Base-by-base conservation (phyloP, 2,113 vertebrate genomes). In the Serinus canaria region DNA sequence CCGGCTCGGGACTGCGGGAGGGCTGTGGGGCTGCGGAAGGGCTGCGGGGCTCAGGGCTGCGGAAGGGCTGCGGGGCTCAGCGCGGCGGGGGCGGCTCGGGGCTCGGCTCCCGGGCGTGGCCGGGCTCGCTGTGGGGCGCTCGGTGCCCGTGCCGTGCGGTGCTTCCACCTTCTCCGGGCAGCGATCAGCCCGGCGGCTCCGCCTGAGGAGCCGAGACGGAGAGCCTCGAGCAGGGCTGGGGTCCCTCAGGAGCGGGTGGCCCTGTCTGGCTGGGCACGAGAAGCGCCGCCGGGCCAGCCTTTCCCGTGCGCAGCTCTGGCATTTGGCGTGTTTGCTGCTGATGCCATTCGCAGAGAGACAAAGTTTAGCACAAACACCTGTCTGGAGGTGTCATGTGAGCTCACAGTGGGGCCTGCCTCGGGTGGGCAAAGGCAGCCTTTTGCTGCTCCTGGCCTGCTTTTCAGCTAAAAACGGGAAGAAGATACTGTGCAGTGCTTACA, bases 401-500 rank as follows among this genome's bases (percentile, higher is more conserved):
- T 15, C 30, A 43, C 22, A 19, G 28, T 13, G 49, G 21, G 28
- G 35, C 41, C 37, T 31, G 35, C 20, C 37, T 53, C 28, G 28
- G 21, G 22, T 25, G 50, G 50, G 8, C 37, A 43, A 43, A 41
- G 30, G 9, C 50, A 33, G 30, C 37, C 37, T 72, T 31, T 18
- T 53, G 37, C 15, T 24, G 50, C 28, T 43, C 37, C 69, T 43
- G 37, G 69, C 13, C 50, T 7, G 2, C 22, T 27, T 55, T 43
- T n/a, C 23, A 73, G 23, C 37, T 30, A 25, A 20, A 55, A 43
- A 8, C 7, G 11, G 30, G 22, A 73, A 33, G 20, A 30, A 27
- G 30, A 22, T 13, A 19, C 25, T 8, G 11, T 18, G 16, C 39
- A 1, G 37, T 11, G 27, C 7, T 53, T 39, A 13, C 0, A 0